phyloP scores from a whole-genome alignment of 2,113 vertebrate species.

The Athene noctua region DNA sequence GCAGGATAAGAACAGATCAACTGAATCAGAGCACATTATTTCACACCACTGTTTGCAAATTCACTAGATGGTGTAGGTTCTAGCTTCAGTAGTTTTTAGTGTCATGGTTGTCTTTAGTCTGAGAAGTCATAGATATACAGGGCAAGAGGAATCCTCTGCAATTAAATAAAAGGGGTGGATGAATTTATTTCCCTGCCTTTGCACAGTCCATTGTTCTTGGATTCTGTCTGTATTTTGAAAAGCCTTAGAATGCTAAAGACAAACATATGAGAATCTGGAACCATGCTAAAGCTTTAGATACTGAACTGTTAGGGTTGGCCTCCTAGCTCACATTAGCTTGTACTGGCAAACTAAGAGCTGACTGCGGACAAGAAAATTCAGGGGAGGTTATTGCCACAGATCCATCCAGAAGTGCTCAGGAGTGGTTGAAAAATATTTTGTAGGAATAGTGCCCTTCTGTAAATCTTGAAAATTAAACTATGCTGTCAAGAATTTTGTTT shows the following conservation, averaged over 20 bases:
- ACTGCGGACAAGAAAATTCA: constrained; percentile 59
- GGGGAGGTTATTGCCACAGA: constrained; percentile 60
- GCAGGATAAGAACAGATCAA: neutral
- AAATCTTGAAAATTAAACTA: constrained; percentile 40
- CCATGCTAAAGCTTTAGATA: constrained; percentile 55
- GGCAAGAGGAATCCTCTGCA: neutral
- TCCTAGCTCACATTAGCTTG: constrained; percentile 58
- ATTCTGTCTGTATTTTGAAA: constrained; percentile 62
- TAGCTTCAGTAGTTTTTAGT: neutral
- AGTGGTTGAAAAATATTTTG: constrained; percentile 36
- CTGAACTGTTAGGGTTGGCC: constrained; percentile 57
- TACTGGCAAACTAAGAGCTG: constrained; percentile 65
- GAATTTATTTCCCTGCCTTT: constrained; percentile 50
- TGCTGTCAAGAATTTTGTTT: constrained; percentile 15
- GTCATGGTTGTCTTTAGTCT: neutral
- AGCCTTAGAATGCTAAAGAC: constrained; percentile 66
- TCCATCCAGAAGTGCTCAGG: constrained; percentile 29
- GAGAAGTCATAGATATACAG: neutral
- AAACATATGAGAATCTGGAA: constrained; percentile 64
- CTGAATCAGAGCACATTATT: neutral
- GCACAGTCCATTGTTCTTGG: constrained; percentile 56
- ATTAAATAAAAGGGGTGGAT: constrained; percentile 1
- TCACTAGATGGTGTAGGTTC: neutral
- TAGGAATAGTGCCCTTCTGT: constrained; percentile 5
- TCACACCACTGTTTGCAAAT: neutral